phyloP scores from a whole-genome alignment of 2,113 vertebrate genomes.

The Asarcornis scutulata region DNA sequence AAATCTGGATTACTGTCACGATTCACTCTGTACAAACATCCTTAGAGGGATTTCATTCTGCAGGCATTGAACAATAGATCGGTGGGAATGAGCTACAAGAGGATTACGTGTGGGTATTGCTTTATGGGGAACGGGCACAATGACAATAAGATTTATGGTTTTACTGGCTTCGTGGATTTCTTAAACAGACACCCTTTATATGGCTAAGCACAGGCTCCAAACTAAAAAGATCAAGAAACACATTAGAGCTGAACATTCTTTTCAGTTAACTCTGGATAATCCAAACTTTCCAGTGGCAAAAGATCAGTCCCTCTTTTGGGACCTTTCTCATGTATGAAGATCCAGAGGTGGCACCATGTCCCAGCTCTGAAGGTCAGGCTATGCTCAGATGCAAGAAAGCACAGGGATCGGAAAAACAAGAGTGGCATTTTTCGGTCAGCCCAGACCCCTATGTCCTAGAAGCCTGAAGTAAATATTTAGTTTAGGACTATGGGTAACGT shows the following conservation, averaged over 20 bases:
- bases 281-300: not conserved
- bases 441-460: not conserved
- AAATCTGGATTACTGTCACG: slow-evolving; percentile 8
- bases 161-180: not conserved
- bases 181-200: not conserved
- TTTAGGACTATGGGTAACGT: not conserved
- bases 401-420: not conserved
- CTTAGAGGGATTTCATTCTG: not conserved
- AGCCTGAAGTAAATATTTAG: not conserved
- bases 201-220: not conserved
- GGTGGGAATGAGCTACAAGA: not conserved
- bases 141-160: not conserved
- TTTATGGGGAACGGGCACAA: not conserved
- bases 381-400: not conserved
- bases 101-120: not conserved
- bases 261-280: not conserved
- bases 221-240: not conserved
- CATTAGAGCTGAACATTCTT: not conserved
- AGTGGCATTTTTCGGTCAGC: not conserved
- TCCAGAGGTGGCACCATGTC: not conserved
- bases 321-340: not conserved
- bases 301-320: not conserved
- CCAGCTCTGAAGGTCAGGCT: not conserved
- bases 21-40: not conserved
- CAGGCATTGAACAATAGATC: not conserved